Base-by-base conservation (phyloP, 2,113 vertebrate genomes). In the Colius striatus region DNA sequence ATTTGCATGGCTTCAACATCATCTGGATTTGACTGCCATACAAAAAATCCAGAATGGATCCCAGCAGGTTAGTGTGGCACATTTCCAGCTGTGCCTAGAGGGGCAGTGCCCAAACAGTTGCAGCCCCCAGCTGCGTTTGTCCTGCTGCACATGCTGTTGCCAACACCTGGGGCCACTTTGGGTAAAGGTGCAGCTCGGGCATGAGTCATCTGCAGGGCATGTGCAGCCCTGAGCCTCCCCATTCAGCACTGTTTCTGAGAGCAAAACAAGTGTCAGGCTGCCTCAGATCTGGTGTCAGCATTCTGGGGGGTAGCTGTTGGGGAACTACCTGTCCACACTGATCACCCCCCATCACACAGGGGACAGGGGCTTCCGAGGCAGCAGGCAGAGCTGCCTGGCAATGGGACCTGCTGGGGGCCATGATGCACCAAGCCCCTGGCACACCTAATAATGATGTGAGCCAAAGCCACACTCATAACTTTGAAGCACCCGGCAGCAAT, bases 21-120 rank as follows among this genome's bases (percentile, higher is more conserved):
- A 50, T 95, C 96, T 55, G 96, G 90, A 92, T 97, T 97, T 90
- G 86, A 86, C 81, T 97, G 86, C 74, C 89, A 95, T 81, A 79
- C 20, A 92, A 97, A 97, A 90, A 95, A 95, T 97, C 95, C 95
- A 88, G 81, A 97, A 94, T 89, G 53, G 92, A 97, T 93, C 94
- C 91, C 26, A 10, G n/a, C 26, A 75, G 34, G 38, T 93, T 95
- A 84, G 34, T 47, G 38, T 3, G 0, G 36, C 54, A 58, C 67
- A 62, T 74, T 96, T 92, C 86, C 61, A 66, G 32, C 12, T 41
- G 38, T 41, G 38, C 5, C 1, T 11, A 68, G 43, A 29, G 20
- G 54, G 62, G 84, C 4, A 3, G 43, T 70, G 47, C 72, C 65
- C 3, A 0, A 83, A 87, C 36, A 89, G 61, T 18, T 13, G 76